Evolutionary conservation across 2,888 invertebrate genomes (phyloP).

Genomic region (Galerucella calmariensis): DNA sequence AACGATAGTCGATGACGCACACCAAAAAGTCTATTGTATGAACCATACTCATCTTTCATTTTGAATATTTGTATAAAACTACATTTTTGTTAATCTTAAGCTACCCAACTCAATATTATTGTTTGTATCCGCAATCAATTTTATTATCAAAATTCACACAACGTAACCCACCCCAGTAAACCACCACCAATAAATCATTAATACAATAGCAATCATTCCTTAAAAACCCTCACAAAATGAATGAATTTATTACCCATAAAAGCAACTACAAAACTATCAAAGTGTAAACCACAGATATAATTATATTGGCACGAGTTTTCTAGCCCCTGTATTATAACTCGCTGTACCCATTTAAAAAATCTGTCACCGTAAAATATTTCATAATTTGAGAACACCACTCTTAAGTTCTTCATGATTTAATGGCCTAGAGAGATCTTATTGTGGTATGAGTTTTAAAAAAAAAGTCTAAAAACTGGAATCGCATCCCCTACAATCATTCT

Average conservation of each 20-base stretch:
- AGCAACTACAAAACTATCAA: slow-evolving; percentile 23
- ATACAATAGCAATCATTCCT: slow-evolving; percentile 34
- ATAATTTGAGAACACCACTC: slow-evolving; percentile 26
- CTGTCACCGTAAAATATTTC: slow-evolving; percentile 27
- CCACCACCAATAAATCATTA: slow-evolving; percentile 34
- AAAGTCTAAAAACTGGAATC: slow-evolving; percentile 41
- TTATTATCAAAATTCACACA: background rate
- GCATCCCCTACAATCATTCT: slow-evolving; percentile 42
- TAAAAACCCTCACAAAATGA: slow-evolving; percentile 31
- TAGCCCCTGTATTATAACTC: slow-evolving; percentile 22
- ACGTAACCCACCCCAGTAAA: slow-evolving; percentile 1
- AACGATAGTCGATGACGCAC: too few relatives aligned
- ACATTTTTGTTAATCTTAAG: background rate
- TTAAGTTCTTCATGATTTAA: slow-evolving; percentile 2
- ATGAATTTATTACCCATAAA: slow-evolving; percentile 34
- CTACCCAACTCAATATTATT: background rate
- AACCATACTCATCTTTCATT: too few relatives aligned
- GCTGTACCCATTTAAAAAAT: slow-evolving; percentile 29
- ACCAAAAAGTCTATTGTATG: too few relatives aligned
- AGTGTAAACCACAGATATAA: slow-evolving; percentile 35
- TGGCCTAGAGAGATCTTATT: slow-evolving; percentile 25
- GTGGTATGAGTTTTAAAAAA: slow-evolving; percentile 31
- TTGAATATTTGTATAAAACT: too few relatives aligned
- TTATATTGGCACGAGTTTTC: slow-evolving; percentile 36
- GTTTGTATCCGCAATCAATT: background rate